Evolutionary conservation across 2,888 invertebrate genomes (phyloP).

Genomic region (Strigamia maritima): DNA sequence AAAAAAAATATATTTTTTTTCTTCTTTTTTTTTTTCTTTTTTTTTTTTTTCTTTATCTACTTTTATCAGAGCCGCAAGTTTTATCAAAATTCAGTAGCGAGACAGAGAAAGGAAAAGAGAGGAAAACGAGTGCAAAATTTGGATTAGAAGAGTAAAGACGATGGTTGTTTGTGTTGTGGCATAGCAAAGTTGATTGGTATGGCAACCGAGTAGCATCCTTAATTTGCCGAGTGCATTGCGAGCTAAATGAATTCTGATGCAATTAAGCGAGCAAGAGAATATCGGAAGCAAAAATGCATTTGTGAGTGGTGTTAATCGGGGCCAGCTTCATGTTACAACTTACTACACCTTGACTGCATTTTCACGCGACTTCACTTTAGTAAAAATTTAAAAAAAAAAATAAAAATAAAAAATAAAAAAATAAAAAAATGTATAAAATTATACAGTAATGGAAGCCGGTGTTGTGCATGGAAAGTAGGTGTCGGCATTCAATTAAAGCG

Average conservation of each 20-base stretch:
- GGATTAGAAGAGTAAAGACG: conserved; percentile 27
- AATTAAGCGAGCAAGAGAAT: not conserved
- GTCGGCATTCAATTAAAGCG: not conserved
- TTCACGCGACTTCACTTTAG: not conserved
- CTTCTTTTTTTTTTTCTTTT: not conserved
- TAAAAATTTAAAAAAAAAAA: not conserved
- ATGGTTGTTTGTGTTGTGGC: conserved; percentile 13
- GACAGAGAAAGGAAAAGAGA: not conserved
- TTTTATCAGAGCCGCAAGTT: not conserved
- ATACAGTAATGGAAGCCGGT: not conserved
- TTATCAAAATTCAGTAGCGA: not conserved
- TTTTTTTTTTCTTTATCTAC: not conserved
- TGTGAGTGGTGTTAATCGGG: conserved; percentile 15
- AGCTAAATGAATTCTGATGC: conserved; percentile 25
- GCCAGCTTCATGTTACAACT: not conserved
- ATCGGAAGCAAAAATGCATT: not conserved
- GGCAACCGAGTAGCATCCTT: conserved; percentile 3
- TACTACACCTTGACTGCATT: not conserved
- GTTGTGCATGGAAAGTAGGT: not conserved
- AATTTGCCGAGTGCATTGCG: conserved; percentile 8
- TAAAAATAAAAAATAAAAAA: too few species aligned
- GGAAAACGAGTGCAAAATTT: conserved; percentile 1
- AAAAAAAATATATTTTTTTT: not conserved
- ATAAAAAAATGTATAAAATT: not conserved
- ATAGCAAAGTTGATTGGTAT: not conserved